These are phyloP conservation scores for Onychostruthus taczanowskii DNA, from an alignment of 2,113 vertebrate genomes.

Conservation along the genomic window DNA sequence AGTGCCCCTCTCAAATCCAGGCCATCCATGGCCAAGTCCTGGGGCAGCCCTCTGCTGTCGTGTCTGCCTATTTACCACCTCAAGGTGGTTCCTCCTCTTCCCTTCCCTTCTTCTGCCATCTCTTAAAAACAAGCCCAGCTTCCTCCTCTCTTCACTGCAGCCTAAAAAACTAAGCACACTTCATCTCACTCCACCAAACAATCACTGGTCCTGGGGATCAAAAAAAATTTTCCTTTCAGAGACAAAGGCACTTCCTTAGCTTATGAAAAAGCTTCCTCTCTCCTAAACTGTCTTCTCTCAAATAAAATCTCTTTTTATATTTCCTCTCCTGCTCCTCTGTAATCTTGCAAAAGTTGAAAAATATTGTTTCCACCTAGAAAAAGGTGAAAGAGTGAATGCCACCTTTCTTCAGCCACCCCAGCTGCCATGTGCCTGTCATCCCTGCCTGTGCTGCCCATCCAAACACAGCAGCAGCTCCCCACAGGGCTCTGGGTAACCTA, in stretches of 20 bases:
- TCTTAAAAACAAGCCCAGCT: background rate
- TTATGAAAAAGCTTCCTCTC: background rate
- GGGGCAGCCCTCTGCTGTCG: background rate
- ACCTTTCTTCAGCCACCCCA: background rate
- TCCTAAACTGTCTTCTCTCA: background rate
- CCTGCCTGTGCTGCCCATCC: background rate
- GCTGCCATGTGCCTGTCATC: background rate
- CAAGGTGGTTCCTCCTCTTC: background rate
- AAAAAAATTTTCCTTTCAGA: background rate
- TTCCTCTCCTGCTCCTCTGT: background rate
- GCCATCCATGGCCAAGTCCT: background rate
- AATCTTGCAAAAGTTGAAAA: background rate
- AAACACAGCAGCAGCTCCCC: background rate
- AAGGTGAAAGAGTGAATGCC: background rate
- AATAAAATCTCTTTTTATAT: background rate
- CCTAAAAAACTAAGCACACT: background rate
- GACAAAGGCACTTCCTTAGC: rapidly evolving
- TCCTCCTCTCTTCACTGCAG: background rate
- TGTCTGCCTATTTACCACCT: background rate
- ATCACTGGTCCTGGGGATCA: background rate
- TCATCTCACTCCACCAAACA: background rate
- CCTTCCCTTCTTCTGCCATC: background rate
- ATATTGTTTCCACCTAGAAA: background rate
- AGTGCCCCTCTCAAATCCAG: background rate
- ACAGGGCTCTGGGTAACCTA: background rate